Conservation (phyloP, 2,113 vertebrate genomes). For the Sakesphorus luctuosus region DNA sequence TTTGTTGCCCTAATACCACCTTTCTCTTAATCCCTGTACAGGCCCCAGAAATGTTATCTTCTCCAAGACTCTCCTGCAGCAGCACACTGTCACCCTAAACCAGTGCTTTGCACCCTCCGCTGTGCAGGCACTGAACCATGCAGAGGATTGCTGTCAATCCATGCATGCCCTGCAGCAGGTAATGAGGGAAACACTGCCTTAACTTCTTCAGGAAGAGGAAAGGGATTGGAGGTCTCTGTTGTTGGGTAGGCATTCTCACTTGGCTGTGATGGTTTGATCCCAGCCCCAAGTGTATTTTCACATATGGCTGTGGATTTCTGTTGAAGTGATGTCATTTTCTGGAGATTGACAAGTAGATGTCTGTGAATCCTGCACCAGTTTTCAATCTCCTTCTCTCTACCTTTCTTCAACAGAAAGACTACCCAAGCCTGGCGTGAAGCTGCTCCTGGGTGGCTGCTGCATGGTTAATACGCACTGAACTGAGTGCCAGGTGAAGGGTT, state of each 20-base stretch:
- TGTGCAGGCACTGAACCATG: accelerated
- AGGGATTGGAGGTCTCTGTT: background rate
- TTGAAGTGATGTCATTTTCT: background rate
- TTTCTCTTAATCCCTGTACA: background rate
- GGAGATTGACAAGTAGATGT: background rate
- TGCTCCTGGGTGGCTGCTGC: background rate
- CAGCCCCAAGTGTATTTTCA: background rate
- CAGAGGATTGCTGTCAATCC: background rate
- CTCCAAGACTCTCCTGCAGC: background rate
- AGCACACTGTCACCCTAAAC: background rate
- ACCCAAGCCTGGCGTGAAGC: background rate
- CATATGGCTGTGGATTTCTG: background rate
- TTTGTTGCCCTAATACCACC: background rate
- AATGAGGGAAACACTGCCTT: background rate
- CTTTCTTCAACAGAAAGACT: background rate
- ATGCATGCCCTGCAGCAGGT: background rate
- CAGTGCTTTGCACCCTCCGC: background rate
- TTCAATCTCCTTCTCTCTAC: background rate
- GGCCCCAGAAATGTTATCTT: background rate
- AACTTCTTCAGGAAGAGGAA: background rate
- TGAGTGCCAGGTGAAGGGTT: background rate
- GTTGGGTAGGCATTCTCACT: background rate
- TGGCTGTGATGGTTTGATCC: background rate
- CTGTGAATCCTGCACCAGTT: background rate
- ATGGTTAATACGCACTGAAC: background rate